Conservation (phyloP, 2,113 vertebrate species). For the Thalassarche chlororhynchos region DNA sequence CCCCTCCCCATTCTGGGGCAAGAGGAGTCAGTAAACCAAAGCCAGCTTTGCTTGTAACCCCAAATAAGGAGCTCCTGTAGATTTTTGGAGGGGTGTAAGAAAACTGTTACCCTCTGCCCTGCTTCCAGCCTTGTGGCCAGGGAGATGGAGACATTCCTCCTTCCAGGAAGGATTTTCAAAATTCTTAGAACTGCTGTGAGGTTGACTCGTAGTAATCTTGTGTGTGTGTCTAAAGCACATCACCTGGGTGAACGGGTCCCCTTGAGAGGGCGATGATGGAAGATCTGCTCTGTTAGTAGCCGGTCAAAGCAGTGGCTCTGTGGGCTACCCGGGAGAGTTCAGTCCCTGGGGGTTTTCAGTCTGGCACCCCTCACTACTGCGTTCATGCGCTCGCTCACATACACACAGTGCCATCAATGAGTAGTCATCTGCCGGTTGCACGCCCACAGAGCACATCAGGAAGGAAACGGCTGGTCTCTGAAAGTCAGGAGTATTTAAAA, state of each 20-base stretch:
- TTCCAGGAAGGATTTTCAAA: not conserved
- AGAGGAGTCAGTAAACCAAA: not conserved
- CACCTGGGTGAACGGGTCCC: not conserved
- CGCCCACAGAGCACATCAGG: constrained; percentile 43
- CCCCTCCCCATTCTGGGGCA: not conserved
- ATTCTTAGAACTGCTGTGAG: not conserved
- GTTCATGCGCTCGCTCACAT: not conserved
- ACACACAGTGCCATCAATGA: not conserved
- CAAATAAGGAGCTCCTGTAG: not conserved
- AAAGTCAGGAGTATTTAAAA: not conserved
- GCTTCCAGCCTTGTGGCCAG: not conserved
- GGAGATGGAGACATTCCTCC: not conserved
- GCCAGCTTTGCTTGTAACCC: not conserved
- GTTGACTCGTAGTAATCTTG: not conserved
- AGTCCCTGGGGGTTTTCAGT: not conserved
- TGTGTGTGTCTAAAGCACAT: not conserved
- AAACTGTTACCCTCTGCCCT: not conserved
- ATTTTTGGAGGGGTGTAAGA: not conserved
- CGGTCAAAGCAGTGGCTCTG: not conserved
- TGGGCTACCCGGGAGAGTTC: not conserved
- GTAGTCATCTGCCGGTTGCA: constrained; percentile 30
- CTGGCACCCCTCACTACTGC: not conserved
- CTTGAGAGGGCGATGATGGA: not conserved
- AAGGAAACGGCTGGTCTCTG: constrained; percentile 49
- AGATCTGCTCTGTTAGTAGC: not conserved